Percentiles rank a stretch among this genome's conserved stretches.
Conservation (phyloP, 1,140 invertebrate species). For the Hermetia illucens region DNA sequence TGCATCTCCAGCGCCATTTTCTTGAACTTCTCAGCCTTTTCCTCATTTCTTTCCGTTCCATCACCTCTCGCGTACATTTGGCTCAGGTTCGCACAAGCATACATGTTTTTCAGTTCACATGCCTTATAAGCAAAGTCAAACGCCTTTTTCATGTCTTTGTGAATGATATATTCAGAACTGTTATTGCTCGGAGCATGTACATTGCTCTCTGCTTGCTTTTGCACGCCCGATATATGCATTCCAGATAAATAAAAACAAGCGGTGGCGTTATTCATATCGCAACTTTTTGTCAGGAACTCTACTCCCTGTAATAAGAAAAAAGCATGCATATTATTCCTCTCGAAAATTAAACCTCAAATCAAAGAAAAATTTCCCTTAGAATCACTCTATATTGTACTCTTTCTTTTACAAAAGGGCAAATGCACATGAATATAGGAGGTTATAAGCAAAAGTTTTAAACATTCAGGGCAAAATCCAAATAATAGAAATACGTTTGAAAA, state of each 20-base stretch:
- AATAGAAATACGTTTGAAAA: too few relatives aligned
- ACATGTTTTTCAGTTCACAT: slow-evolving; percentile 67
- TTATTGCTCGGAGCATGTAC: slow-evolving; percentile 14
- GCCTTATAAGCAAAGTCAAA: slow-evolving; percentile 57
- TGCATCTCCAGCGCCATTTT: slow-evolving; percentile 52
- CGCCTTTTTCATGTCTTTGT: slow-evolving; percentile 57
- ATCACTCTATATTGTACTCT: too few relatives aligned
- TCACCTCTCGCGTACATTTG: slow-evolving; percentile 53
- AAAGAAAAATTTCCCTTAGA: too few relatives aligned
- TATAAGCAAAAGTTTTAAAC: too few relatives aligned
- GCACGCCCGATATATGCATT: slow-evolving; percentile 58
- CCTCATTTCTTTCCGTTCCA: slow-evolving; percentile 53
- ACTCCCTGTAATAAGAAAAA: slow-evolving; percentile 35
- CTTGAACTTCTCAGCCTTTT: slow-evolving; percentile 56
- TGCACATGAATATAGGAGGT: too few relatives aligned
- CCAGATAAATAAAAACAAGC: slow-evolving; percentile 71
- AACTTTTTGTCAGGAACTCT: slow-evolving; percentile 53
- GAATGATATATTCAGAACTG: slow-evolving; percentile 37
- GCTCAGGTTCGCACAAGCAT: slow-evolving; percentile 74
- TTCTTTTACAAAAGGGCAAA: too few relatives aligned
- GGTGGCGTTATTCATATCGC: slow-evolving; percentile 47
- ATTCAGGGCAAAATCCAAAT: too few relatives aligned
- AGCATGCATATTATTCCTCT: background rate
- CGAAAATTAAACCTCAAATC: background rate
- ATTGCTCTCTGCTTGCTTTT: slow-evolving; percentile 30